Evolutionary conservation across 2,888 invertebrate species (phyloP), one percentile per base, ranked within the genome.

Genomic region (Ormyrus pomaceus): DNA sequence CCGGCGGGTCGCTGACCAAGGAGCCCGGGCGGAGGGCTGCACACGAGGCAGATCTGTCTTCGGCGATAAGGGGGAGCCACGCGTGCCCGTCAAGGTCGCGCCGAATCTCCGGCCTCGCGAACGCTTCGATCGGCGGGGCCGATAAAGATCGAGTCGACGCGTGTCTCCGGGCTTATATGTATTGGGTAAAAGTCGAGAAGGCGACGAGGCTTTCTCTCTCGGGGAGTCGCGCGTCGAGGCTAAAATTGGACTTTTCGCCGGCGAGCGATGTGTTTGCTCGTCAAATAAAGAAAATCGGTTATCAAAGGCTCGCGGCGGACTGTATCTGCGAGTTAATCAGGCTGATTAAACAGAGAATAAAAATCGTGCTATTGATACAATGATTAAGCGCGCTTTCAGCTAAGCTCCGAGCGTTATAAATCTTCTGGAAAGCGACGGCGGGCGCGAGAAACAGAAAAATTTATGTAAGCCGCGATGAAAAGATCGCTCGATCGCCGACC

Each of bases 361-460:
- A 51, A 45, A 56, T 46, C 70, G 45, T 46, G 59, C 46, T 77
- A 77, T 77, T 65, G 65, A 65, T 50, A 65, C 46, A 50, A 77
- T 64, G 70, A 77, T 77, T 71, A 71, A 65, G 34, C n/a, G n/a
- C 9, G n/a, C 55, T 71, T 71, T 59, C 46, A 55, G 45, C 7
- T 13, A 58, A 70, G 13, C 9, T 51, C 19, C 34, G 13, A 53
- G 46, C 19, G 19, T 19, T 19, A 19, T 55, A 7, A 61, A 61
- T 19, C 19, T 19, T 51, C n/a, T 46, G 5, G 2, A 68, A 6
- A 65, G 48, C n/a, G 51, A 11, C n/a, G 10, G 9, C 19, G 6
- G 7, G 8, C 45, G 48, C 45, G 53, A 68, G 68, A 55, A 68
- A 56, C 5, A 69, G 48, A 19, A 19, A 19, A 19, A 19, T 2